Evolutionary conservation across 2,797 vertebrate genomes (phyloP), one percentile per base, ranked within the genome.

Genomic region (Falco rusticolus): DNA sequence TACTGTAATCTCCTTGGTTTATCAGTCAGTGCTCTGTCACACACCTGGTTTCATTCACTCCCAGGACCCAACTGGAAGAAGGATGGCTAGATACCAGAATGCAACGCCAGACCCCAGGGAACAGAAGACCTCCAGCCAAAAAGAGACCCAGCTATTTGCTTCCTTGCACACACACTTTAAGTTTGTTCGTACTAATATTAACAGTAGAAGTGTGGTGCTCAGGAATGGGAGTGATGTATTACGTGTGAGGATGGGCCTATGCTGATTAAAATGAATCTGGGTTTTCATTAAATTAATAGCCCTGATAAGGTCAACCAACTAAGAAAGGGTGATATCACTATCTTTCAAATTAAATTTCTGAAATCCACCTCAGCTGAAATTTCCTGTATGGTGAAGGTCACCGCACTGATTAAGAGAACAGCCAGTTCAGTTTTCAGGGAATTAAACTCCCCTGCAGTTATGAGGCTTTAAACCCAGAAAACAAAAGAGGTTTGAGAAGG

Each of bases 261-360:
- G 69, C 59, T 87, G 54, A 74, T 96, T 71, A 87, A 92, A 95
- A 34, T 37, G 94, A 94, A 93, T 76, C 74, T n/a, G 39, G 29
- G 64, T 79, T 95, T 95, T 84, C 66, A 69, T 94, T 84, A 87
- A 93, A 93, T 94, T 90, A 87, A 79, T 93, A 87, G 19, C n/a
- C 68, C 48, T 78, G 78, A 91, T 70, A 92, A 82, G 75, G 71
- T 91, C 71, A 96, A 61, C 66, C 65, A 87, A 74, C 66, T 87
- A 93, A 89, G 92, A 86, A 65, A 68, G 34, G 43, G 33, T 59
- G 61, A 90, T 90, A 96, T 90, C 84, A 75, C 81, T 70, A 39
- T 89, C 71, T 48, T 93, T 91, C 69, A 91, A 80, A 91, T 95
- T 82, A 94, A 87, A 89, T 94, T 91, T 60, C 48, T 89, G 51